Evolutionary conservation across 2,797 vertebrate genomes (phyloP).

Genomic region (Typhlichthys eigenmanni): DNA sequence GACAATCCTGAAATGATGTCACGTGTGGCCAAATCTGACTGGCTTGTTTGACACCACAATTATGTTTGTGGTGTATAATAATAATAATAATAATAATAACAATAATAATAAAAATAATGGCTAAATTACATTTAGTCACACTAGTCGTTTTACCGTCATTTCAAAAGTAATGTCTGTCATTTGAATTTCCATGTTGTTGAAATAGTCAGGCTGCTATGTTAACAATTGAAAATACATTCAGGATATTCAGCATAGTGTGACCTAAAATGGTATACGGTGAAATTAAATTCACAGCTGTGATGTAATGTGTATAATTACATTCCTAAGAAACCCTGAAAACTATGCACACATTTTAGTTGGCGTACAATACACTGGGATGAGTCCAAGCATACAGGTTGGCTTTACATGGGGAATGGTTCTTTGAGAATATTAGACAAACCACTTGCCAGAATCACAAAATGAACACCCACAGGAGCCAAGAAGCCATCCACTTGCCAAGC

Average conservation of each 20-base stretch:
- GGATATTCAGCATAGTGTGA: no score
- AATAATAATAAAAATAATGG: no score
- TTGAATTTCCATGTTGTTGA: neutral
- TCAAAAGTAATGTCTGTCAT: neutral
- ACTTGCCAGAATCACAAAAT: conserved; percentile 67
- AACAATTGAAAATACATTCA: no score
- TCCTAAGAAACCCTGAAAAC: conserved; percentile 1
- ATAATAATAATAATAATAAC: no score
- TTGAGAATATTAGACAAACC: conserved; percentile 66
- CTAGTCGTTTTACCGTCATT: conserved; percentile 19
- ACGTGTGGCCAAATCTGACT: no score
- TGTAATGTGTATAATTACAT: neutral
- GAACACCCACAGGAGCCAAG: conserved; percentile 62
- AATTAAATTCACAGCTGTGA: no score
- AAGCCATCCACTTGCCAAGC: conserved; percentile 60
- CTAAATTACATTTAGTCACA: conserved; percentile 1
- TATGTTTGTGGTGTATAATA: no score
- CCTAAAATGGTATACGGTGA: no score
- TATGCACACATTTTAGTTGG: conserved; percentile 7
- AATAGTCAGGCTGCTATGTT: no score
- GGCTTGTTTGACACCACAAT: no score
- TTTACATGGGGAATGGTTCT: conserved; percentile 52
- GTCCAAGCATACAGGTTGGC: conserved; percentile 56
- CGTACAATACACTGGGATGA: conserved; percentile 29
- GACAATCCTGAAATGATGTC: no score